A percentile compares a stretch with the other conserved stretches of the same genome.
Conservation (phyloP, 2,888 invertebrate genomes). For the Tenthredo mesomela region DNA sequence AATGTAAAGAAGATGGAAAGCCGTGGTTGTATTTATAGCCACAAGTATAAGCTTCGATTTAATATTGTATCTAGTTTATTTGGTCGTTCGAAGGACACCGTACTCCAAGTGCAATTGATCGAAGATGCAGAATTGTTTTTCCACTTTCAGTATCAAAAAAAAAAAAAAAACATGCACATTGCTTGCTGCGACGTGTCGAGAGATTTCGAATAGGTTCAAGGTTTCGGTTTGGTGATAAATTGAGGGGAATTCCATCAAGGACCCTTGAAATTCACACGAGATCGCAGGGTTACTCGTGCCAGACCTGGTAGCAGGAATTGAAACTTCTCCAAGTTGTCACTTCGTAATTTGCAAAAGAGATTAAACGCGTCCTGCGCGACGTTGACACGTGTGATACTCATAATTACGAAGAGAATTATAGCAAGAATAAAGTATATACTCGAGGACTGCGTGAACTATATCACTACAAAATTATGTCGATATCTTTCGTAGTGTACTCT, state of each 20-base stretch:
- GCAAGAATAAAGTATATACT: not conserved
- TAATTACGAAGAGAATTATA: not conserved
- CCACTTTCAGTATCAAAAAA: not conserved
- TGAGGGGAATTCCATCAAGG: not conserved
- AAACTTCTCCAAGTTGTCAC: not conserved
- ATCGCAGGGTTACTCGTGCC: not conserved
- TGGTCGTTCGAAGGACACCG: conserved; percentile 32
- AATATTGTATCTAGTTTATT: conserved; percentile 16
- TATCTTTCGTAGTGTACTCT: not conserved
- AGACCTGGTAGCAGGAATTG: not conserved
- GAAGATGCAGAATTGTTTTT: not conserved
- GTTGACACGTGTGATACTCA: not conserved
- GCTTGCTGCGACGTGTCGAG: not conserved
- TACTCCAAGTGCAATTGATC: not conserved
- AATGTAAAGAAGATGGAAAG: conserved; percentile 14
- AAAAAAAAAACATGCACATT: not conserved
- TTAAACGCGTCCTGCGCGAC: not conserved
- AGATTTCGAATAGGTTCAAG: not conserved
- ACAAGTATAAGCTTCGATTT: not conserved
- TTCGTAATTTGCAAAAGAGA: not conserved
- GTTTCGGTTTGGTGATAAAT: not conserved
- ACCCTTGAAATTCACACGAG: not conserved
- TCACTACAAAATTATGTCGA: not conserved
- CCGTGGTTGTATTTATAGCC: not conserved
- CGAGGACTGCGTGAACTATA: not conserved